These are phyloP conservation scores for Cantharis rufa DNA, from an alignment of 2,888 invertebrate species.

Conservation along the genomic window DNA sequence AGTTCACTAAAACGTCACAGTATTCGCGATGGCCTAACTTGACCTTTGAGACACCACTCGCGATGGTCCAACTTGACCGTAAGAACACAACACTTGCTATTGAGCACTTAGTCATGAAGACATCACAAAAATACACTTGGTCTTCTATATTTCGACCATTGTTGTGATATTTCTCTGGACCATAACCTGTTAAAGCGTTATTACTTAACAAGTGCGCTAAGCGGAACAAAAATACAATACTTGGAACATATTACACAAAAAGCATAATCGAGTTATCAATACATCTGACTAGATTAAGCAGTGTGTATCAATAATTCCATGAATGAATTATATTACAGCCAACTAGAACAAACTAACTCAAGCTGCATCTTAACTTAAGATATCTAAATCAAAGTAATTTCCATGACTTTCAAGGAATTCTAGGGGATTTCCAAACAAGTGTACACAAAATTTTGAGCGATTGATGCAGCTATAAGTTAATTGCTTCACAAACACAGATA, in stretches of 20 bases:
- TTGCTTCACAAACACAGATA: background rate
- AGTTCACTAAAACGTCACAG: background rate
- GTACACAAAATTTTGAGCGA: no score
- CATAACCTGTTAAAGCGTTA: background rate
- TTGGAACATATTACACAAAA: background rate
- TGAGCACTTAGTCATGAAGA: background rate
- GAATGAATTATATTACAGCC: background rate
- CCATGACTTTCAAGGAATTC: no score
- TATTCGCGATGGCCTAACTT: background rate
- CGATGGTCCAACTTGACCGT: background rate
- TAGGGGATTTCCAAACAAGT: no score
- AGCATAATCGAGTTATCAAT: background rate
- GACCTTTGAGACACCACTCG: background rate
- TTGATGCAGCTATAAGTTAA: background rate
- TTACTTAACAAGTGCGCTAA: background rate
- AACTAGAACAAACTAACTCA: background rate
- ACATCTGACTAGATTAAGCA: background rate
- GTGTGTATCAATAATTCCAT: background rate
- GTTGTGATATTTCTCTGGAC: background rate
- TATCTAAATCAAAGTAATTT: no score
- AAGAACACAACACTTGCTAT: background rate
- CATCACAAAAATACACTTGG: background rate
- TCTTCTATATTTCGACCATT: background rate
- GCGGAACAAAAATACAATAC: background rate
- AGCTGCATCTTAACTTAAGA: background rate